phyloP scores from a whole-genome alignment of 1,140 invertebrate genomes.

The Acromyrmex echinatior region DNA sequence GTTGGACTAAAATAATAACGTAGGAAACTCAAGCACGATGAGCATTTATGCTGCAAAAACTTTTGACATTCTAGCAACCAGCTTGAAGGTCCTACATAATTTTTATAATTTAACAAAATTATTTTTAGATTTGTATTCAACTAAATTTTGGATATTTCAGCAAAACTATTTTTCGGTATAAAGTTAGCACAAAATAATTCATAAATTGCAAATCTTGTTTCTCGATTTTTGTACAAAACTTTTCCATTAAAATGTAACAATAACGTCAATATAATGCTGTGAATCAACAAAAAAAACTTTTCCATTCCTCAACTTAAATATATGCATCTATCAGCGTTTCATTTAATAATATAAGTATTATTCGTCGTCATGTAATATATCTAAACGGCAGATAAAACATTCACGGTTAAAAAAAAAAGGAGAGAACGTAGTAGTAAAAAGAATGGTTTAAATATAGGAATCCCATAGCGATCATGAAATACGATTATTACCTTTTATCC shows the following conservation, averaged over 20 bases:
- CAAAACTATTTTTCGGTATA: too few species aligned
- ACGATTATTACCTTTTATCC: constrained; percentile 57
- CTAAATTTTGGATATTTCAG: too few species aligned
- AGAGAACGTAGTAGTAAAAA: neutral
- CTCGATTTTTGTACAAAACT: neutral
- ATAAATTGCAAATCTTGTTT: neutral
- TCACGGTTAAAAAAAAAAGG: neutral
- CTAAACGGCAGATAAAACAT: constrained; percentile 13
- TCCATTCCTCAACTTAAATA: neutral
- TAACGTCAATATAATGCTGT: too few species aligned
- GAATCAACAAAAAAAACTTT: neutral
- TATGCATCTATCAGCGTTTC: neutral
- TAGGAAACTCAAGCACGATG: too few species aligned
- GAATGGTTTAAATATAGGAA: constrained; percentile 55
- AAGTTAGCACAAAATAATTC: neutral
- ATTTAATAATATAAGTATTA: neutral
- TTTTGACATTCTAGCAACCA: too few species aligned
- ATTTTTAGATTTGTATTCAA: too few species aligned
- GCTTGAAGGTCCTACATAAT: too few species aligned
- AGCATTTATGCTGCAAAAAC: too few species aligned
- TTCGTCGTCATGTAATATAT: neutral
- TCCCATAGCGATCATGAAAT: constrained; percentile 59
- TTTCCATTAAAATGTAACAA: too few species aligned
- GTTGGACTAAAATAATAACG: too few species aligned
- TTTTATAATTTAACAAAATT: too few species aligned